Base-by-base conservation (phyloP, 2,888 invertebrate genomes). In the Zele albiditarsus region DNA sequence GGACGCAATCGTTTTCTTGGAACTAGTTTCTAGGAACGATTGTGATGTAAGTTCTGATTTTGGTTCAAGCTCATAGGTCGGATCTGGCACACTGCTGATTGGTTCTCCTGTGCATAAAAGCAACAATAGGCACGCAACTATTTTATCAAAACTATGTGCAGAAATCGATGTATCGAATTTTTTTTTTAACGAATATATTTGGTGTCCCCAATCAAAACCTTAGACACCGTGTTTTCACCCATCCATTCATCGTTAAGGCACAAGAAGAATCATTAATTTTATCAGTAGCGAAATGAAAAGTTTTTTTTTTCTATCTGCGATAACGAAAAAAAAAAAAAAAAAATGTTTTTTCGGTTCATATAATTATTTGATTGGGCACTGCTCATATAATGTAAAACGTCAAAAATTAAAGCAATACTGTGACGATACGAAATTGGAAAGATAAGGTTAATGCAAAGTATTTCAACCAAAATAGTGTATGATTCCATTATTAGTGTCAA, bases 1-100 rank as follows among this genome's bases (percentile, higher is more conserved):
- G 33, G 83, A 75, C 71, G 82, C 77, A 12, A 23, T 58, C 14
- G 14, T 23, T 27, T 25, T 3, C 8, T 14, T 0, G 86, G 80
- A 76, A 77, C 86, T 0, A 89, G 82, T 71, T 89, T 87, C 71
- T 90, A 81, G 79, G 86, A 86, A 1, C 87, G 82, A 78, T 89
- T 89, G 0, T 23, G 91, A 84, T 80, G 90, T 86, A 0, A 91
- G 84, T 58, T 89, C 87, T 0, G 90, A 86, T 77, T 85, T 82
- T 28, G 90, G 87, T 80, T 89, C 89, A 4, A 89, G 89, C 88
- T 87, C 90, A 72, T 91, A 90, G 81, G 89, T 89, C 0, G 91
- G 90, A 84, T 91, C 90, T 3, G 92, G 91, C 79, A 91, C 88
- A 81, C 85, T 84, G 83, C 82, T 82, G 83, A 81, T 82, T 80